phyloP scores from a whole-genome alignment of 2,113 vertebrate species.

The Peromyscus leucopus region DNA sequence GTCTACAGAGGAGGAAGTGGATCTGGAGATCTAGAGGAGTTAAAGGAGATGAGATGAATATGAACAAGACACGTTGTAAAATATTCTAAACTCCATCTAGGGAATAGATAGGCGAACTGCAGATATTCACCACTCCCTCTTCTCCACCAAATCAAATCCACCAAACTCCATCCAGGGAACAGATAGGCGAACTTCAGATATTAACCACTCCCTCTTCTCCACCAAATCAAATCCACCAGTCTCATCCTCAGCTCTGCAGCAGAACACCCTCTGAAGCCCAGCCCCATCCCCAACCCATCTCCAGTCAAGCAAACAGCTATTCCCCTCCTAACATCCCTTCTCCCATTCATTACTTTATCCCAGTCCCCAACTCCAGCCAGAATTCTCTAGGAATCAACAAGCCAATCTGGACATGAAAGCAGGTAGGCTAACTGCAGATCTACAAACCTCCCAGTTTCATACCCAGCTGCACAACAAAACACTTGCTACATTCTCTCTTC shows the following conservation, averaged over 20 bases:
- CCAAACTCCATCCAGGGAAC: neutral
- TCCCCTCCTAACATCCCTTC: neutral
- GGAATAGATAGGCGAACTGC: neutral
- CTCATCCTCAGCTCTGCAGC: neutral
- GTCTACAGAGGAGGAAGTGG: accelerated
- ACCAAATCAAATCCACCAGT: neutral
- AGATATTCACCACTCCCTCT: neutral
- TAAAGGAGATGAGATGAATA: neutral
- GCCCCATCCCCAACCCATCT: neutral
- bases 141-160: neutral
- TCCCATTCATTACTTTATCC: neutral
- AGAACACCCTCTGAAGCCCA: neutral
- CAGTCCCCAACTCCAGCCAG: neutral
- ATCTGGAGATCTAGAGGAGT: neutral
- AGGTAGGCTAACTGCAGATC: neutral
- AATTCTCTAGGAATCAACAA: neutral
- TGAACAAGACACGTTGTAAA: neutral
- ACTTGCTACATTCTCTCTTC: neutral
- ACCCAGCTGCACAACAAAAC: neutral
- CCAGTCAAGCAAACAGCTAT: neutral
- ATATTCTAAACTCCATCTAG: neutral
- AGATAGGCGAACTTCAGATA: neutral
- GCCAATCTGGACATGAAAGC: neutral
- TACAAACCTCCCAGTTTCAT: neutral
- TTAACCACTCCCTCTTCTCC: neutral